phyloP scores from a whole-genome alignment of 2,888 invertebrate species.

The Nymphalis c-album region DNA sequence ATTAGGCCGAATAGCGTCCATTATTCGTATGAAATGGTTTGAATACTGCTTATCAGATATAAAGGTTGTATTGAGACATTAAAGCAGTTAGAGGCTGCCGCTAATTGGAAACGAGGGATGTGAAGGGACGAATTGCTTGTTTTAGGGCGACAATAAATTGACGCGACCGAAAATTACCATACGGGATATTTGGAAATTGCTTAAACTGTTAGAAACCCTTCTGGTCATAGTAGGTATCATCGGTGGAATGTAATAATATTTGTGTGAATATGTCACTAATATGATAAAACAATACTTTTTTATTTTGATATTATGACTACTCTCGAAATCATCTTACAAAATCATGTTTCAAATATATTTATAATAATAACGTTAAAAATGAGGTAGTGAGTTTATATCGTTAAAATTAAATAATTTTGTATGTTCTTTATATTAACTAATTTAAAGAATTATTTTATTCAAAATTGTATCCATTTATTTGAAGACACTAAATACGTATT shows the following conservation, averaged over 20 bases:
- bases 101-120: constrained; percentile 67
- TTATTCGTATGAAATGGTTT: constrained; percentile 50
- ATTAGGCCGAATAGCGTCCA: constrained; percentile 40
- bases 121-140: constrained; percentile 71
- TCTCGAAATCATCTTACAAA: too few relatives aligned
- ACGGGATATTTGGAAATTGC: constrained; percentile 66
- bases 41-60: constrained; percentile 45
- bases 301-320: too few relatives aligned
- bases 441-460: too few relatives aligned
- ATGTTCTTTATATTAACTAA: neutral
- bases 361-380: too few relatives aligned
- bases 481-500: constrained; percentile 1
- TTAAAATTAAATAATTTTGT: neutral
- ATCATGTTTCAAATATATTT: too few relatives aligned
- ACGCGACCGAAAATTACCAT: constrained; percentile 75
- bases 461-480: constrained; percentile 10
- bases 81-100: constrained; percentile 60
- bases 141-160: constrained; percentile 78
- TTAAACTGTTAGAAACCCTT: constrained; percentile 66
- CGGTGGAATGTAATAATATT: neutral
- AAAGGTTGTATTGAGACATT: constrained; percentile 63
- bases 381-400: too few relatives aligned
- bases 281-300: too few relatives aligned
- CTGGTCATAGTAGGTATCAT: constrained; percentile 3
- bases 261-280: neutral